These are phyloP conservation scores for Sebastolobus alascanus DNA, from an alignment of 2,797 vertebrate species.

Conservation along the genomic window DNA sequence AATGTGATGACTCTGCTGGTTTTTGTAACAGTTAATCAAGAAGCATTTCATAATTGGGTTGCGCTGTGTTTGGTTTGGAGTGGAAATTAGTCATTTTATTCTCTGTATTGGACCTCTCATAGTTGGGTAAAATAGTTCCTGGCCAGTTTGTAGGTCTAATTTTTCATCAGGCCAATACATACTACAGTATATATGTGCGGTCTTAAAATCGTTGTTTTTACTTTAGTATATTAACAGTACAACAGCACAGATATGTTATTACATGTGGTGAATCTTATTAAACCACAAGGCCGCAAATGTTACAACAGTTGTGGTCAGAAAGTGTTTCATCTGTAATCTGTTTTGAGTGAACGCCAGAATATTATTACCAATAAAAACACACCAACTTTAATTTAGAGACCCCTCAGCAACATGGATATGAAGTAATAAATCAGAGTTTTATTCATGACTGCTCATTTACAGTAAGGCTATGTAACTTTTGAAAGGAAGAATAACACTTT, in stretches of 20 bases:
- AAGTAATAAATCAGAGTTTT: conserved; percentile 7
- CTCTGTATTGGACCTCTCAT: not conserved
- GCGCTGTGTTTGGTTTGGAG: conserved; percentile 35
- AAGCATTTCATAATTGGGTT: conserved; percentile 17
- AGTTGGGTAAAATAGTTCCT: not conserved
- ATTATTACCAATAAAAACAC: not conserved
- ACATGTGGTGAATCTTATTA: conserved; percentile 7
- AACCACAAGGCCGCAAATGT: conserved; percentile 17
- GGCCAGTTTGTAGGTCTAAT: not conserved
- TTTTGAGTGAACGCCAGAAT: not conserved
- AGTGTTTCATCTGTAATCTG: conserved; percentile 9
- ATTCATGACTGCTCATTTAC: conserved; percentile 4
- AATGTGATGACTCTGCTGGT: conserved; percentile 47
- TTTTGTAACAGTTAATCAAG: conserved; percentile 38
- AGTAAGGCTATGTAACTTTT: not conserved
- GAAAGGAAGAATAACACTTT: not conserved
- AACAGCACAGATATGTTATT: conserved; percentile 12
- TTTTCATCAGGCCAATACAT: not conserved
- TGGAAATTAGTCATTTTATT: not conserved
- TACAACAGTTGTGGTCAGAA: not conserved
- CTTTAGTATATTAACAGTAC: conserved; percentile 3
- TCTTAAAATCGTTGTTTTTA: conserved; percentile 11
- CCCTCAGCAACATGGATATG: not conserved
- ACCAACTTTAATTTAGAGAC: conserved; percentile 3
- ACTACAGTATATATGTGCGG: conserved; percentile 14